Percentiles rank a stretch among this genome's conserved stretches.
These are phyloP conservation scores for Dicaeum eximium DNA, from an alignment of 2,113 vertebrate genomes.

Conservation along the genomic window DNA sequence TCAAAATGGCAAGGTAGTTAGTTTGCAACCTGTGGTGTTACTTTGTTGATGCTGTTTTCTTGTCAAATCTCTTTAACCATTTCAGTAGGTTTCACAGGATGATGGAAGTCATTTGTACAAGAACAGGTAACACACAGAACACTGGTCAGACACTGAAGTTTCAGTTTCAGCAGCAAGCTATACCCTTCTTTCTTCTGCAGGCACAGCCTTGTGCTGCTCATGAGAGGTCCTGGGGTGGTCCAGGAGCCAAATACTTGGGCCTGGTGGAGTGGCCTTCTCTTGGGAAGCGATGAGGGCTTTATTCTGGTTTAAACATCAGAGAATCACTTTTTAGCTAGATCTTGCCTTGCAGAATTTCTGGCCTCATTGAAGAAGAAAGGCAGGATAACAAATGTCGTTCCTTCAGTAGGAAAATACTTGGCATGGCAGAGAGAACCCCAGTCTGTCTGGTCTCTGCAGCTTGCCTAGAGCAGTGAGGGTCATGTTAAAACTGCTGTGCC, in stretches of 20 bases:
- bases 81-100: background rate
- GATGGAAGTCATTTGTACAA: background rate
- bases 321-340: background rate
- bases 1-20: background rate
- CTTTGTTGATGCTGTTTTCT: background rate
- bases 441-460: background rate
- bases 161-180: background rate
- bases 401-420: accelerated
- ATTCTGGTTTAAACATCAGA: background rate
- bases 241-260: background rate
- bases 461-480: background rate
- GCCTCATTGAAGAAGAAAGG: background rate
- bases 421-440: background rate
- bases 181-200: background rate
- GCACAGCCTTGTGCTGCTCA: accelerated
- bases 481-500: background rate
- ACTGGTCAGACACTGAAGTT: background rate
- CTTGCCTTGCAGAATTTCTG: background rate
- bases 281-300: background rate
- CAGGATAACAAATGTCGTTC: background rate
- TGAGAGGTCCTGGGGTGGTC: background rate
- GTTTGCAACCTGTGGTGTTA: background rate
- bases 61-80: background rate
- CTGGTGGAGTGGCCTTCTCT: background rate
- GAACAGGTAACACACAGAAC: background rate